Evolutionary conservation across 2,113 vertebrate genomes (phyloP), one percentile per base, ranked within the genome.

Genomic region (Falco punctatus): DNA sequence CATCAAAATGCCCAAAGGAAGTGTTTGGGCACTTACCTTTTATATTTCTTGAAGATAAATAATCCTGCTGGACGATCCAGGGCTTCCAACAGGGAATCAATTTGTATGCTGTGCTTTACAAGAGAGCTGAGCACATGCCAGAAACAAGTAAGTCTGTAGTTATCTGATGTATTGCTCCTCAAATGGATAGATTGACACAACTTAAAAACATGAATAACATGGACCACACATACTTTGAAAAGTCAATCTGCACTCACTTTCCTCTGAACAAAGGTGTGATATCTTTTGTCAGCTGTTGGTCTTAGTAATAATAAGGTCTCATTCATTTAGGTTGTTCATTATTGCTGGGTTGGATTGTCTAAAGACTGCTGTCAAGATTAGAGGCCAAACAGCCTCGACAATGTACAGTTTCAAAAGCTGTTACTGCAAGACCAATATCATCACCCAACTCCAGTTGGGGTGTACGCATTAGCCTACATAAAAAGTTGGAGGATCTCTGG

Each of bases 141-240:
- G 46, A 79, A 92, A 72, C 81, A 95, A 96, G 91, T 42, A 95
- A 95, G 54, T 33, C 49, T 94, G 44, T 78, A 62, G 66, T 96
- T 94, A 94, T 79, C 92, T 96, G 95, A 75, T 92, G 48, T 84
- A 89, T 81, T 92, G 88, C 42, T 96, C 78, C 71, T 94, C 92
- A 97, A 92, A 35, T 52, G 51, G 78, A 92, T 90, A 95, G 83
- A 72, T 92, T 54, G 65, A 72, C 57, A 89, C 48, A 83, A 62
- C 46, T 74, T n/a, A 89, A 83, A 86, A 85, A 24, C 15, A 35
- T 57, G 5, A 95, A 46, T 93, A 91, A 90, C 64, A 61, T 33
- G 51, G 80, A 96, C 87, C 86, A 97, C 84, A 82, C 59, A 93
- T 49, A 42, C 40, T 75, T 95, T 59, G 27, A 90, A 55, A 94